Evolutionary conservation across 2,113 vertebrate genomes (phyloP), one percentile per base, ranked within the genome.

Genomic region (Recurvirostra avosetta): DNA sequence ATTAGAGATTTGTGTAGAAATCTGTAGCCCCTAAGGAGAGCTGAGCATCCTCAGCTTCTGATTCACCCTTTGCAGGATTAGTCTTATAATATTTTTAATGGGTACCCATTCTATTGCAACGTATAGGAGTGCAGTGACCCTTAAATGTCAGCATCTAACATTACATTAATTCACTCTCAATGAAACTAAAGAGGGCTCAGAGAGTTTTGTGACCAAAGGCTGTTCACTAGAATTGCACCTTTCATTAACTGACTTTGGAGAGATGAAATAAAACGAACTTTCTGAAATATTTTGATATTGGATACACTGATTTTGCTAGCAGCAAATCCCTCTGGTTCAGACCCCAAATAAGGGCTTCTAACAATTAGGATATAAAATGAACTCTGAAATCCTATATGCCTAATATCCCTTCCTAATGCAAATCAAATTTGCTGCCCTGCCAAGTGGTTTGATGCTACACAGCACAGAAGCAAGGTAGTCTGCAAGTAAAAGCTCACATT

Each of bases 101-200:
- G 80, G 7, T 79, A 87, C 82, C 58, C 80, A 66, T 92, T 85
- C 66, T 85, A 62, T 45, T 89, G 81, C 77, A 73, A 91, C 15
- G 53, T 92, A 75, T 89, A 87, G 83, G 52, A 89, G 95, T 91
- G 88, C 92, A 85, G n/a, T 87, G 97, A 97, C 91, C 95, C 95
- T 95, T 92, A 97, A 97, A 97, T 95, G 89, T 82, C 96, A 95
- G 73, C 88, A 94, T 94, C 91, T 97, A 95, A 62, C 62, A 91
- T 97, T 97, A 92, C 96, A 79, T 92, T 96, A 87, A 92, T 87
- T 97, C 50, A 11, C n/a, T 94, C 89, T 68, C 89, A 94, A 95
- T 94, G 89, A 97, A 97, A 97, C 76, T 90, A 61, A 85, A 97
- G 91, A 89, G 53, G 68, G 53, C 74, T 81, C 74, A 19, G 72